Evolutionary conservation across 2,888 invertebrate genomes (phyloP).

Genomic region (Mythimna ferrago): DNA sequence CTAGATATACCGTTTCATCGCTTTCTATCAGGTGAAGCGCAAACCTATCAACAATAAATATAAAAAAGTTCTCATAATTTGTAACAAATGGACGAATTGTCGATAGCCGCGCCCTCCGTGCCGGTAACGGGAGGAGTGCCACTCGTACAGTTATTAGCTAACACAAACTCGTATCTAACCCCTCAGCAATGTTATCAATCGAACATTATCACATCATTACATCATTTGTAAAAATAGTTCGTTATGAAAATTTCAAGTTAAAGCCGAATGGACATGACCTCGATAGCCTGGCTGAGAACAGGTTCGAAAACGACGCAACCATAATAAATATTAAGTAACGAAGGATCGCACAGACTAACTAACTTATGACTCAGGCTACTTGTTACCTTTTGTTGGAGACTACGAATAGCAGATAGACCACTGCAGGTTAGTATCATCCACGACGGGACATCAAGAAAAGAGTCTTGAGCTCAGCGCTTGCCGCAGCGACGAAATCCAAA

Average conservation of each 20-base stretch:
- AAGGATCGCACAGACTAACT: background rate
- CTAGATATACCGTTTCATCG: too few relatives aligned
- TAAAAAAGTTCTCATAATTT: background rate
- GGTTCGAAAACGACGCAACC: slow-evolving; percentile 13
- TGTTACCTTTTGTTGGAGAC: background rate
- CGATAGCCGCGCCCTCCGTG: background rate
- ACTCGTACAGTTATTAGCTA: slow-evolving; percentile 6
- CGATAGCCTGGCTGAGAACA: slow-evolving; percentile 12
- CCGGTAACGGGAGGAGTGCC: background rate
- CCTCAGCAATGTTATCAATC: background rate
- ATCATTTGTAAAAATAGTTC: background rate
- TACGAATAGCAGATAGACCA: background rate
- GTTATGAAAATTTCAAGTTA: background rate
- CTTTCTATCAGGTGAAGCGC: too few relatives aligned
- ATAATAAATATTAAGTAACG: slow-evolving; percentile 11
- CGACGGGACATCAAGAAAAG: background rate
- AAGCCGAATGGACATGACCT: slow-evolving; percentile 13
- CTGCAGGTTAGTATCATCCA: background rate
- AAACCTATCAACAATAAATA: too few relatives aligned
- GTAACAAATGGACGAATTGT: background rate
- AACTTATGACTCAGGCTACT: slow-evolving; percentile 1
- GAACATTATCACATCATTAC: background rate
- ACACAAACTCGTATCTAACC: background rate
- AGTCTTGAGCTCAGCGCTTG: background rate
- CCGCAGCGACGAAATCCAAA: too few relatives aligned